phyloP scores from a whole-genome alignment of 1,140 invertebrate species.

The Sycobia sp. region DNA sequence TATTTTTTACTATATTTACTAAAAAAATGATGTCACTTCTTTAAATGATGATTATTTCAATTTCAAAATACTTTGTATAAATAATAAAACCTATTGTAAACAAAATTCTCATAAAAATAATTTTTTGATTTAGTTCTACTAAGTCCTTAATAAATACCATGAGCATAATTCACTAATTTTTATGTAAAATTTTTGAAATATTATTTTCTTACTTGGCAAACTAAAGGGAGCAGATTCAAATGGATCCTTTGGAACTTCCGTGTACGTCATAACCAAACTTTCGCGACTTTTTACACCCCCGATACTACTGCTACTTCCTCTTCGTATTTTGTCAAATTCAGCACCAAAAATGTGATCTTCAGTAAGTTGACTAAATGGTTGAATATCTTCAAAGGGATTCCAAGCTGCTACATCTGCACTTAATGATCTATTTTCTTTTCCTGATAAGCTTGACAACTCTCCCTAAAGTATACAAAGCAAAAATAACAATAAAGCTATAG shows the following conservation, averaged over 20 bases:
- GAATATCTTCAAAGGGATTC: slow-evolving; percentile 82
- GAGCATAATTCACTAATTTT: too few relatives aligned
- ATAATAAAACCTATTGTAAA: too few relatives aligned
- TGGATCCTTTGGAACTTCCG: slow-evolving; percentile 73
- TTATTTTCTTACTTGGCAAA: slow-evolving; percentile 69
- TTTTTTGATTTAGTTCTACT: too few relatives aligned
- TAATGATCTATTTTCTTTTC: slow-evolving; percentile 63
- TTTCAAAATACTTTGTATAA: too few relatives aligned
- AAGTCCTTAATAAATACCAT: too few relatives aligned
- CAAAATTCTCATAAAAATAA: too few relatives aligned
- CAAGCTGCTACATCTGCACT: slow-evolving; percentile 72
- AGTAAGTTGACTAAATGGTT: slow-evolving; percentile 75
- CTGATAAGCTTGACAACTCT: slow-evolving; percentile 57
- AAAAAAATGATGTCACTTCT: too few relatives aligned
- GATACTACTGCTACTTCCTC: slow-evolving; percentile 82
- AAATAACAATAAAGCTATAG: background rate
- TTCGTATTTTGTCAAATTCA: slow-evolving; percentile 84
- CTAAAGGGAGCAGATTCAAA: slow-evolving; percentile 83
- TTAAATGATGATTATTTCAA: too few relatives aligned
- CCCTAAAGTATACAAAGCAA: slow-evolving; percentile 47
- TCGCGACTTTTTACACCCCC: slow-evolving; percentile 78
- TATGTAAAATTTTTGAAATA: slow-evolving; percentile 13
- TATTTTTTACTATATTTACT: too few relatives aligned
- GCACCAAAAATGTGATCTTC: slow-evolving; percentile 87
- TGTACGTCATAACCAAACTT: slow-evolving; percentile 76